phyloP scores from a whole-genome alignment of 2,797 vertebrate species.

The Myotis pilosus region DNA sequence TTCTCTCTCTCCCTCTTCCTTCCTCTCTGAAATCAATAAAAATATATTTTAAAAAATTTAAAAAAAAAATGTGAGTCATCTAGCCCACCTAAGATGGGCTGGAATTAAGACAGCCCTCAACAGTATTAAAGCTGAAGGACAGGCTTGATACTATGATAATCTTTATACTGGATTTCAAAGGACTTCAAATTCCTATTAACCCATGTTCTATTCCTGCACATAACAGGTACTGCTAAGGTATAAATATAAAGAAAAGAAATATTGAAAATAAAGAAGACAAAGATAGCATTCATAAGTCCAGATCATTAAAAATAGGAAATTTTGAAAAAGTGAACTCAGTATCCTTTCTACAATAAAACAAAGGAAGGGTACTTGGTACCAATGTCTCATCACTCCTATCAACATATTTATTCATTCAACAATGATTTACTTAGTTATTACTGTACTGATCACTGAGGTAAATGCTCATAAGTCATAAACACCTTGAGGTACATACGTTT shows the following conservation, averaged over 20 bases:
- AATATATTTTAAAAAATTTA: too few species aligned
- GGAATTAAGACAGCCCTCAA: neutral
- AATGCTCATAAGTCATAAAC: neutral
- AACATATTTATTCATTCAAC: neutral
- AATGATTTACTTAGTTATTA: neutral
- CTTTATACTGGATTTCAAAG: neutral
- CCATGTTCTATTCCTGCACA: neutral
- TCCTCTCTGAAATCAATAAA: too few species aligned
- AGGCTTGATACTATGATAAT: neutral
- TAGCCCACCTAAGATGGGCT: neutral
- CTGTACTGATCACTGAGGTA: neutral
- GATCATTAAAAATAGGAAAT: neutral
- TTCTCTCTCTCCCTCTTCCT: too few species aligned
- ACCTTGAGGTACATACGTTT: neutral
- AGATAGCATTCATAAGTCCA: neutral
- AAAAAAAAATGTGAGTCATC: neutral
- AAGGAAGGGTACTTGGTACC: neutral
- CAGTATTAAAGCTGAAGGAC: neutral
- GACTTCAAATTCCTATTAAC: conserved; percentile 4
- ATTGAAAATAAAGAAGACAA: neutral
- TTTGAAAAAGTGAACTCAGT: neutral
- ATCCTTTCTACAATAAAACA: neutral
- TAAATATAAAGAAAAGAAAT: neutral
- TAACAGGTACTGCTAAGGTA: neutral
- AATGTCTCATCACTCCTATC: neutral